phyloP scores from a whole-genome alignment of 2,888 invertebrate species.

The Diarsia rubi region DNA sequence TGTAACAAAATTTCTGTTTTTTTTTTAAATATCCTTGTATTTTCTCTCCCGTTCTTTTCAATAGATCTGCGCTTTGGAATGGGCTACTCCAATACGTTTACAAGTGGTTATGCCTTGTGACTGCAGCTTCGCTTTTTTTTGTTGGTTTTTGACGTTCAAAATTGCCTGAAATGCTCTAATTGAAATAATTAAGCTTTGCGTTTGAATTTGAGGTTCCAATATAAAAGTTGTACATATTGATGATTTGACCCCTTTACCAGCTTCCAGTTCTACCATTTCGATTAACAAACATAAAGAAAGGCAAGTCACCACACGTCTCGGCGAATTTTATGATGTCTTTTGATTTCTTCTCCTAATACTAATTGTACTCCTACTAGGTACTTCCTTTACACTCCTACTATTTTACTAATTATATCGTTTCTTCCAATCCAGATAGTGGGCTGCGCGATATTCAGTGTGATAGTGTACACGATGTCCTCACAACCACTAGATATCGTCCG shows the following conservation, averaged over 20 bases:
- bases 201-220: not conserved
- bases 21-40: no score
- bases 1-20: no score
- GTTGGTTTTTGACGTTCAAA: no score
- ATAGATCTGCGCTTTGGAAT: no score
- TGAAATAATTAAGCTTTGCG: no score
- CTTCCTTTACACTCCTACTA: no score
- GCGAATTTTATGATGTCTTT: not conserved
- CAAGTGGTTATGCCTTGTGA: no score
- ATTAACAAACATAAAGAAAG: not conserved
- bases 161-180: no score
- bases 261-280: not conserved
- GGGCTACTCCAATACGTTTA: no score
- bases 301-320: not conserved
- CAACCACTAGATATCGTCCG: constrained; percentile 96
- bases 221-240: not conserved
- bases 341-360: not conserved
- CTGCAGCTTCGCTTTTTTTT: no score
- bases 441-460: constrained; percentile 93
- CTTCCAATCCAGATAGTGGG: constrained; percentile 91
- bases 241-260: not conserved
- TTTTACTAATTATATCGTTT: not conserved
- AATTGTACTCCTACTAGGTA: no score
- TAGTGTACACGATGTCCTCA: constrained; percentile 97
- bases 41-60: no score